Percentiles rank a stretch among this genome's conserved stretches.
Evolutionary conservation across 1,140 invertebrate species (phyloP).

Genomic region (Homarus americanus): DNA sequence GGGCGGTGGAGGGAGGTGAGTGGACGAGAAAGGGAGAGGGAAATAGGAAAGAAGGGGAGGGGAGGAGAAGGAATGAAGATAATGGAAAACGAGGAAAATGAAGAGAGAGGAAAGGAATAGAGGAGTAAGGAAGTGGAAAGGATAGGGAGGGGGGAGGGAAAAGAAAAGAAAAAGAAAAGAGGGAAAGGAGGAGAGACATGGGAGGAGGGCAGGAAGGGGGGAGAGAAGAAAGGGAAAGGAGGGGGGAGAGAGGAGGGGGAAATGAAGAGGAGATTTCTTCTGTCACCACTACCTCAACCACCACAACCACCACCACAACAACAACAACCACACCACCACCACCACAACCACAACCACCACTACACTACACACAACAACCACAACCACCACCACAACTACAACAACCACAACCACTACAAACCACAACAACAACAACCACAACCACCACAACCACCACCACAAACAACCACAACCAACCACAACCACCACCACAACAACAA

Average conservation of each 20-base stretch:
- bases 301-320: no score
- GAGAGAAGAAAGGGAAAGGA: not conserved
- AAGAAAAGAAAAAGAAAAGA: not conserved
- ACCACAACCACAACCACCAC: no score
- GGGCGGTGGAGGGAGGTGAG: no score
- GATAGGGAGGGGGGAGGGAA: not conserved
- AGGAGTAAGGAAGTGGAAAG: not conserved
- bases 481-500: no score
- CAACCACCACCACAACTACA: no score
- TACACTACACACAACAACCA: no score
- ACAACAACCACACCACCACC: no score
- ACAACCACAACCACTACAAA: no score
- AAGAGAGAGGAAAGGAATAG: not conserved
- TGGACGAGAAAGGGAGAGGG: not conserved
- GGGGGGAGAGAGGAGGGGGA: not conserved
- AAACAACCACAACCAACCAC: no score
- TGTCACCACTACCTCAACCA: no score
- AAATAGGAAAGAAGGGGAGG: not conserved
- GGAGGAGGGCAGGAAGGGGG: not conserved
- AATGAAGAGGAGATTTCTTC: not conserved
- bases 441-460: no score
- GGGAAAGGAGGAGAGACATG: not conserved
- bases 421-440: no score
- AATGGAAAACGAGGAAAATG: not conserved
- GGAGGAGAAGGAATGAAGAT: not conserved